phyloP scores from a whole-genome alignment of 2,888 invertebrate species.

The Parapristionchus giblindavisi region DNA sequence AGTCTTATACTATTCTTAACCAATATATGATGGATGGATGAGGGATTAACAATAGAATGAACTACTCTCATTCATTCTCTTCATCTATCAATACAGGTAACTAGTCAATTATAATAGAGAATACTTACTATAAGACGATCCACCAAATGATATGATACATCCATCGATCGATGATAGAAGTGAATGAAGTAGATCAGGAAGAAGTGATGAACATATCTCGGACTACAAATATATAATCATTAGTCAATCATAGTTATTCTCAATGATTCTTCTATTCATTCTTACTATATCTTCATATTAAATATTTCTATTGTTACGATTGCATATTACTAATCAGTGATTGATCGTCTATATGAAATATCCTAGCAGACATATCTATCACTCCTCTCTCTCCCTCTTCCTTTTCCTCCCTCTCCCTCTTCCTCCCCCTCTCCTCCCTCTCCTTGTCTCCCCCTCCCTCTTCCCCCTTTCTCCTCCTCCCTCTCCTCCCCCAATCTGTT shows the following conservation, averaged over 20 bases:
- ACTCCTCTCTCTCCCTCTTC: not conserved
- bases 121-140: constrained; percentile 48
- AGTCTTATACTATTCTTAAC: constrained; percentile 47
- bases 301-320: not conserved
- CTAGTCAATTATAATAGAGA: too few relatives aligned
- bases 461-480: constrained; percentile 1
- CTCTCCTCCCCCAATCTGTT: not conserved
- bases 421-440: not conserved
- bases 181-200: constrained; percentile 92
- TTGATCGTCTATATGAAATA: not conserved
- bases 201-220: constrained; percentile 87
- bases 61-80: not conserved
- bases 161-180: constrained; percentile 72
- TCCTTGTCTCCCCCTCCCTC: not conserved
- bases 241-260: not conserved
- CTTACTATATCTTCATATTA: not conserved
- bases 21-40: constrained; percentile 70
- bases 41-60: not conserved
- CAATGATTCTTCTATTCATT: not conserved
- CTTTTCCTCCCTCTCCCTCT: not conserved
- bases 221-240: constrained; percentile 76
- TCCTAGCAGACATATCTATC: not conserved
- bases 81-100: not conserved
- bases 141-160: constrained; percentile 72
- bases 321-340: not conserved